A percentile compares a stretch with the other conserved stretches of the same genome.
These are phyloP conservation scores for Xiphias gladius DNA, from an alignment of 2,113 vertebrate genomes.

Conservation along the genomic window DNA sequence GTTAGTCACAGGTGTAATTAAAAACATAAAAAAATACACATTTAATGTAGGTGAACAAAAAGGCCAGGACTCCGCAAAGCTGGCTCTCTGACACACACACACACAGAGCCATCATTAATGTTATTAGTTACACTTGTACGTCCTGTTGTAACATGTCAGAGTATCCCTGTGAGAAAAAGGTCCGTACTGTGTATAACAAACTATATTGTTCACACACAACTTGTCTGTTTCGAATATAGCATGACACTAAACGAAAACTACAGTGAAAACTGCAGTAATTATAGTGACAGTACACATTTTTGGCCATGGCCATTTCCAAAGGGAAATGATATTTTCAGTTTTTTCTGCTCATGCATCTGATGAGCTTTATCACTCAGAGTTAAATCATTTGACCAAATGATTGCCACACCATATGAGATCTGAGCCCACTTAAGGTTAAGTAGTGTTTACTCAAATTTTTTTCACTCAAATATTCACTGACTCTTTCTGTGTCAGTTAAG, in stretches of 20 bases:
- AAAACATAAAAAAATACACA: not conserved
- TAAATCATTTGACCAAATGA: not conserved
- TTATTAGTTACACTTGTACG: not conserved
- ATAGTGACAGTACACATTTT: slow-evolving; percentile 45
- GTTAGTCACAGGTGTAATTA: not conserved
- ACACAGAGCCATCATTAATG: not conserved
- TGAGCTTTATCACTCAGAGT: not conserved
- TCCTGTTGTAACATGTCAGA: not conserved
- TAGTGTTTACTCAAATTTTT: too few species aligned
- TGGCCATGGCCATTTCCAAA: not conserved
- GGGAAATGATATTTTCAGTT: not conserved
- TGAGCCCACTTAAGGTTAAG: not conserved
- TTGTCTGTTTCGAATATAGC: not conserved
- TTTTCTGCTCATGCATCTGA: not conserved
- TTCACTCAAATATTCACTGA: not conserved
- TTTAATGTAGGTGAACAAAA: not conserved
- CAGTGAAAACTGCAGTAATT: slow-evolving; percentile 25
- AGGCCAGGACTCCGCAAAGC: too few species aligned
- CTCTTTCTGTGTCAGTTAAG: not conserved
- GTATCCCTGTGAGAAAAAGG: slow-evolving; percentile 16
- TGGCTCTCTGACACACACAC: not conserved
- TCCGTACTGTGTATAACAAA: not conserved
- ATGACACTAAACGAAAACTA: slow-evolving; percentile 12
- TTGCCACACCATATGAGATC: not conserved
- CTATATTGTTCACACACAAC: not conserved